Percentiles rank a stretch among this genome's conserved stretches.
Evolutionary conservation across 2,113 vertebrate genomes (phyloP).

Genomic region (Bombycilla garrulus): DNA sequence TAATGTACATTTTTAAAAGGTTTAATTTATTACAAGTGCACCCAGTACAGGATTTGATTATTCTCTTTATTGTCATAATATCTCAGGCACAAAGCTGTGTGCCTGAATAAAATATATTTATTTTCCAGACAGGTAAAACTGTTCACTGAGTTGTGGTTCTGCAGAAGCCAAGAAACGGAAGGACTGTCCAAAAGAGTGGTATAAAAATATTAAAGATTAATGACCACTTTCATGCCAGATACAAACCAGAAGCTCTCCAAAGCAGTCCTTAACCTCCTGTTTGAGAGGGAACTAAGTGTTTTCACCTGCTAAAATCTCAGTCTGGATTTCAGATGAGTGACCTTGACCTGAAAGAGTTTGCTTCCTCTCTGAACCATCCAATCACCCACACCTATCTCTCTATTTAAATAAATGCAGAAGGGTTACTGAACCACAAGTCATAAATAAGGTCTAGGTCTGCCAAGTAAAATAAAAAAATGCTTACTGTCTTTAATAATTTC

Average conservation of each 20-base stretch:
- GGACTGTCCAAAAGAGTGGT: neutral
- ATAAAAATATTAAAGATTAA: conserved; percentile 61
- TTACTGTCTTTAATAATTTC: conserved; percentile 2
- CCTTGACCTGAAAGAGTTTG: neutral
- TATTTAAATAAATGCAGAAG: conserved; percentile 50
- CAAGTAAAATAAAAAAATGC: conserved; percentile 52
- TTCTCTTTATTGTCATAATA: neutral
- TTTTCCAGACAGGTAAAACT: conserved; percentile 2
- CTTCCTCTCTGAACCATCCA: conserved; percentile 12
- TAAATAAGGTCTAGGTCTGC: conserved; percentile 35
- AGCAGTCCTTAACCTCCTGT: conserved; percentile 43
- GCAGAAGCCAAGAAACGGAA: conserved; percentile 15
- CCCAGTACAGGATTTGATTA: neutral
- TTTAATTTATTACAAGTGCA: neutral
- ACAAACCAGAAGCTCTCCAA: conserved; percentile 64
- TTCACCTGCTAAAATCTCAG: conserved; percentile 52
- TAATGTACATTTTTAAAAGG: neutral
- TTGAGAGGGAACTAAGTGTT: conserved; percentile 61
- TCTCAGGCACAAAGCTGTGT: neutral
- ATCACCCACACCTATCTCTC: conserved; percentile 14
- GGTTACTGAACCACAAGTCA: conserved; percentile 34
- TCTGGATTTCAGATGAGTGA: conserved; percentile 44
- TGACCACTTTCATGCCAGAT: conserved; percentile 41
- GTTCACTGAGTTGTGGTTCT: neutral
- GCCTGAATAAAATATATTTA: neutral